Conservation (phyloP, 2,113 vertebrate genomes). For the Salvelinus fontinalis region DNA sequence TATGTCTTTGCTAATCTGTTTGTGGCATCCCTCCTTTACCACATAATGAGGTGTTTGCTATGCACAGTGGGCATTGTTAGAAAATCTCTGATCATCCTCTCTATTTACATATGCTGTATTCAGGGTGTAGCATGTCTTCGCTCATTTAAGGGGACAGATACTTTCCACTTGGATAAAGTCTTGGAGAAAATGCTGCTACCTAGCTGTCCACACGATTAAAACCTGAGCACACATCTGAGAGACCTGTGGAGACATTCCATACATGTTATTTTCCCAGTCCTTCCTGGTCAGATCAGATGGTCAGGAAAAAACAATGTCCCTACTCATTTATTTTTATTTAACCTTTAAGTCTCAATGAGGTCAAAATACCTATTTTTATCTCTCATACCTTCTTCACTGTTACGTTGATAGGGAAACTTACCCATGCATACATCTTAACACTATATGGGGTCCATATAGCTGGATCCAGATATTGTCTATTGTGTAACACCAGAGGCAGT, state of each 20-base stretch:
- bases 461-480: no score
- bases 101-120: constrained; percentile 57
- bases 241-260: background rate
- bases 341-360: no score
- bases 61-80: constrained; percentile 39
- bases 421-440: background rate
- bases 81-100: constrained; percentile 49
- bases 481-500: no score
- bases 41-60: constrained; percentile 60
- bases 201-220: no score
- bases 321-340: no score
- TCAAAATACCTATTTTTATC: no score
- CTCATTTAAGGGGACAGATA: constrained; percentile 50
- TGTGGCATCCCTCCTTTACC: constrained; percentile 42
- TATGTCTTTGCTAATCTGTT: constrained; percentile 44
- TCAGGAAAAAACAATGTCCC: no score
- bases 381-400: no score
- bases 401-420: no score
- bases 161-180: constrained; percentile 49
- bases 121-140: constrained; percentile 31
- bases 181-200: constrained; percentile 2
- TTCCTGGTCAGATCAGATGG: no score
- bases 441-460: no score
- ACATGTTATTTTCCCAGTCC: constrained; percentile 16
- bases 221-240: no score